These are phyloP conservation scores for Pseudorhombus dupliciocellatus DNA, from an alignment of 2,113 vertebrate species.

Conservation along the genomic window DNA sequence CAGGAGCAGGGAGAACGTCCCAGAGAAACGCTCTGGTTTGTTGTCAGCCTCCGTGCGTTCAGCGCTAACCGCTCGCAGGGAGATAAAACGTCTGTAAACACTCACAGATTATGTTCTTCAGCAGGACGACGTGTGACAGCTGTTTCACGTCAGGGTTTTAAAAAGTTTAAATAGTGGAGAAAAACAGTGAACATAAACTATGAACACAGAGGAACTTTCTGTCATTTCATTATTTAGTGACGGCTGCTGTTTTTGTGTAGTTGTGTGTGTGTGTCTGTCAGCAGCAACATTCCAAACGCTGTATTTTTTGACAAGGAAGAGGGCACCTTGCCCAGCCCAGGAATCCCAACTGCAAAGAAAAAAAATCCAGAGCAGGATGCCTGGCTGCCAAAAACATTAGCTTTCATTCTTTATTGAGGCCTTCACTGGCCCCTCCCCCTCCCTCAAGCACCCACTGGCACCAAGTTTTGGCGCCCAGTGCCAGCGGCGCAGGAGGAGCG, in stretches of 20 bases:
- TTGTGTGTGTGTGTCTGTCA: slow-evolving; percentile 60
- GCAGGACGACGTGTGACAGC: neutral
- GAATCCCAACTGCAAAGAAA: slow-evolving; percentile 50
- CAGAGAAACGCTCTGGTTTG: too few relatives aligned
- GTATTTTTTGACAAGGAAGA: slow-evolving; percentile 30
- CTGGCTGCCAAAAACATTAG: slow-evolving; percentile 56
- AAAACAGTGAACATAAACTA: slow-evolving; percentile 44
- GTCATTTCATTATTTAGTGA: slow-evolving; percentile 68
- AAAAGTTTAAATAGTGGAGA: slow-evolving; percentile 18
- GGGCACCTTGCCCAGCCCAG: slow-evolving; percentile 45
- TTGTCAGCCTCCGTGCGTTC: too few relatives aligned
- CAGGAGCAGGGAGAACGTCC: too few relatives aligned
- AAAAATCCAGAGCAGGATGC: slow-evolving; percentile 30
- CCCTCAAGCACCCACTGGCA: slow-evolving; percentile 50
- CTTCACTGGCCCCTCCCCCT: slow-evolving; percentile 31
- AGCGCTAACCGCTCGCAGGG: neutral
- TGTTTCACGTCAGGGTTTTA: slow-evolving; percentile 1
- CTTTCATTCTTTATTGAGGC: slow-evolving; percentile 63
- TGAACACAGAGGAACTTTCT: slow-evolving; percentile 61
- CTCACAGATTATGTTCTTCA: neutral
- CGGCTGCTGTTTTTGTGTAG: slow-evolving; percentile 60
- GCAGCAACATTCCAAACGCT: slow-evolving; percentile 57
- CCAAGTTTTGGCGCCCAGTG: slow-evolving; percentile 61
- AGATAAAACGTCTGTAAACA: too few relatives aligned
- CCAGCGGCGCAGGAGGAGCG: slow-evolving; percentile 42